Evolutionary conservation across 2,888 invertebrate genomes (phyloP).

Genomic region (Neoaliturus tenellus): DNA sequence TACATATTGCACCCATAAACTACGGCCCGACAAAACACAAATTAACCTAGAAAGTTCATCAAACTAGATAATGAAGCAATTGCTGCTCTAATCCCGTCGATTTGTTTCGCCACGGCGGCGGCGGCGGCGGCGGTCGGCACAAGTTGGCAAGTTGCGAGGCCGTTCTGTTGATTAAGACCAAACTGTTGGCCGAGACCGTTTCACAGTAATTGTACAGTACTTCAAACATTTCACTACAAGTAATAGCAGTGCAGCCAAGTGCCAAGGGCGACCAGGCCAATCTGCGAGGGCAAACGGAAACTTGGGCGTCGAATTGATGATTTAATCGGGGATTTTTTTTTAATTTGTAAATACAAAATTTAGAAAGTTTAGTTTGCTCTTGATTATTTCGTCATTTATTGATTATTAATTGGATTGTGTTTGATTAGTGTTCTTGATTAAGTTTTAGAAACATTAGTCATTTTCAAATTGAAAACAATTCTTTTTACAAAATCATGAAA

Average conservation of each 20-base stretch:
- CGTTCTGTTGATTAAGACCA: constrained; percentile 21
- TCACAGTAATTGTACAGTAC: not conserved
- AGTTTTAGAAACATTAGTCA: too few species aligned
- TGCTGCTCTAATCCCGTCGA: constrained; percentile 20
- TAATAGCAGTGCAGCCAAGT: not conserved
- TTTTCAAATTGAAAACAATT: too few species aligned
- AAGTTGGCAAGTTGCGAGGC: constrained; percentile 19
- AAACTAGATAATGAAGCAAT: constrained; percentile 33
- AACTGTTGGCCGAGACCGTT: constrained; percentile 4
- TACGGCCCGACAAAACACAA: not conserved
- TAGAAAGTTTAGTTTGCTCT: too few species aligned
- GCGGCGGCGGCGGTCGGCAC: not conserved
- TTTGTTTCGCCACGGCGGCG: constrained; percentile 3
- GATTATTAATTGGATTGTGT: too few species aligned
- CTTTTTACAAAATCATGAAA: too few species aligned
- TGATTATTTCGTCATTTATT: too few species aligned
- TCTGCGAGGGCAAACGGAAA: not conserved
- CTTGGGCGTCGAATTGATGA: too few species aligned
- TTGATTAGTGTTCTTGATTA: too few species aligned
- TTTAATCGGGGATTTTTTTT: too few species aligned
- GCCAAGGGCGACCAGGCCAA: not conserved
- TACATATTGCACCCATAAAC: not conserved
- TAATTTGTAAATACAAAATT: too few species aligned
- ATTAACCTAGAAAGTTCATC: not conserved
- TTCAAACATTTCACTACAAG: constrained; percentile 20